Evolutionary conservation across 2,888 invertebrate genomes (phyloP), one percentile per base, ranked within the genome.

Genomic region (Bellardia pandia): DNA sequence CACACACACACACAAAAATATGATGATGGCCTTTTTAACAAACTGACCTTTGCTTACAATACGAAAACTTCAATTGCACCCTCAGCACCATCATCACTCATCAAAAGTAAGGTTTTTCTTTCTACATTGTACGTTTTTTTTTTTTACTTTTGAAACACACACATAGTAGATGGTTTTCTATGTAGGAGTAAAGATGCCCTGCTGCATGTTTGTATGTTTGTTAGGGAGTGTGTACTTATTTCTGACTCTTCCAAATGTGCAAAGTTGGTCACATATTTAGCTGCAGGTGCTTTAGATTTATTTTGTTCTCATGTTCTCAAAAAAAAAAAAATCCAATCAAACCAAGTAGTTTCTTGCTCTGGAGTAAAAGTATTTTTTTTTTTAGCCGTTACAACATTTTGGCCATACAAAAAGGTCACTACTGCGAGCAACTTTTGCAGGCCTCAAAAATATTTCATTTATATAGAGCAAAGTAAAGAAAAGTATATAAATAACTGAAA

Each of bases 211-310:
- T 42, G 42, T 8, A 37, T 51, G 14, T 40, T 0, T 14, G 2
- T 23, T 3, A 11, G 13, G 13, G 13, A 5, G 13, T 51, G n/a
- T 51, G n/a, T n/a, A 4, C 6, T 51, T 51, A 51, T 51, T 51
- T 56, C 7, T 58, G 48, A 30, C 53, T 64, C 53, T 64, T 30
- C 13, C 48, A 58, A 45, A 78, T 60, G 16, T 51, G 16, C 6
- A 84, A 58, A 74, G 51, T 78, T 79, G 33, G 48, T 79, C 85
- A 85, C 60, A 69, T 33, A 45, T 62, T 79, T 66, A 40, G 51
- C 85, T 62, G 68, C 68, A 85, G 85, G 68, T 79, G 53, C 13
- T 76, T 62, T 30, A 72, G 11, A 60, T 79, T 58, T 42, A 30
- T 78, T 77, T 84, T 66, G 14, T 37, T 60, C 60, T n/a, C 56